phyloP scores from a whole-genome alignment of 2,888 invertebrate species.

The Anarsia innoxiella region DNA sequence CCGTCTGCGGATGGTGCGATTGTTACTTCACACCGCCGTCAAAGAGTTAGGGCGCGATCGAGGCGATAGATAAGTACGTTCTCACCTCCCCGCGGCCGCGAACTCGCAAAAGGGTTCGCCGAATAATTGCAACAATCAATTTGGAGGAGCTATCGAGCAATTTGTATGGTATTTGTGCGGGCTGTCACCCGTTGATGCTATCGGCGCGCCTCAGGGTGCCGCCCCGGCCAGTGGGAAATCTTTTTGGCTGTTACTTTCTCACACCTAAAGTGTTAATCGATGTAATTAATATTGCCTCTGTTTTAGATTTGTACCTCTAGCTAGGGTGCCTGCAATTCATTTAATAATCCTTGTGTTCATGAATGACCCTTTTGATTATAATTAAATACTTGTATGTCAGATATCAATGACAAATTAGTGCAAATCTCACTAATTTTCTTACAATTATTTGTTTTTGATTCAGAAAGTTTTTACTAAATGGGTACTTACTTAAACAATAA shows the following conservation, averaged over 20 bases:
- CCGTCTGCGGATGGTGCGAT: constrained; percentile 35
- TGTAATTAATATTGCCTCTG: constrained; percentile 8
- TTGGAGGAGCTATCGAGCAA: constrained; percentile 70
- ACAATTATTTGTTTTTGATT: too few species aligned
- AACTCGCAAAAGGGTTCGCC: constrained; percentile 65
- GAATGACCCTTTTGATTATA: too few species aligned
- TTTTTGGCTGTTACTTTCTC: constrained; percentile 58
- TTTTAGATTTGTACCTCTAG: too few species aligned
- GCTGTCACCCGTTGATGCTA: constrained; percentile 71
- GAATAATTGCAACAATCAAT: constrained; percentile 75
- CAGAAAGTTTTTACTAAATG: too few species aligned
- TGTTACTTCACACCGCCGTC: constrained; percentile 56
- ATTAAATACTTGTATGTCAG: constrained; percentile 44
- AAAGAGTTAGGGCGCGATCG: constrained; percentile 66
- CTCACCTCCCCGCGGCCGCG: constrained; percentile 69
- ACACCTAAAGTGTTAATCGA: constrained; percentile 48
- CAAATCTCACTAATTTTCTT: too few species aligned
- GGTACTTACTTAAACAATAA: too few species aligned
- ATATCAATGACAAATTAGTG: too few species aligned
- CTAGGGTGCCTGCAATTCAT: too few species aligned
- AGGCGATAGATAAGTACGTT: constrained; percentile 64
- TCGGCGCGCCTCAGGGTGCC: constrained; percentile 62
- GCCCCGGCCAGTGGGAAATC: constrained; percentile 49
- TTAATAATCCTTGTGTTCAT: too few species aligned
- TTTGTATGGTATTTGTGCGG: constrained; percentile 75